Evolutionary conservation across 2,797 vertebrate genomes (phyloP), one percentile per base, ranked within the genome.

Genomic region (Cossypha dichroa): DNA sequence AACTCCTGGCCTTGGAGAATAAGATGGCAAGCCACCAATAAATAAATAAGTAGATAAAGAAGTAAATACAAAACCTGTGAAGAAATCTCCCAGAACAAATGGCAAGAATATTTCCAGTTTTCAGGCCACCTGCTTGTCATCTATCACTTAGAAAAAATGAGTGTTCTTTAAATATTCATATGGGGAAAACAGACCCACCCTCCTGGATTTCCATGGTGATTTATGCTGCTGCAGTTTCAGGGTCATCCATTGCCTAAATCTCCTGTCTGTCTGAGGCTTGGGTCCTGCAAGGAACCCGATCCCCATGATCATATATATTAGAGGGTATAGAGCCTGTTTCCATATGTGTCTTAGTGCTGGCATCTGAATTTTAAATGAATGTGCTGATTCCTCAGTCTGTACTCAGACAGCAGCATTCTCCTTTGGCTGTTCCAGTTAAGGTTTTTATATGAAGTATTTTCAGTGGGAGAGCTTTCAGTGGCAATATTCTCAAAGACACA

Each of bases 31-130:
- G 34, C 40, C 73, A 96, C 86, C 93, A 96, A 93, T 89, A 94
- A 95, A 96, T 92, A 96, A 96, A 94, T 94, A 97, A 93, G 87
- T 93, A 96, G 94, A 95, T 96, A 96, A 93, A 95, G 90, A 80
- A 96, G 69, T 81, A 95, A 94, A 96, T 88, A 79, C 84, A 88
- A 94, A 96, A 93, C 83, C 94, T 96, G 76, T 76, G 79, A 90
- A 91, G 94, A 96, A 94, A 94, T 76, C 55, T 94, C 76, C 79
- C 87, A 73, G 93, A 95, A 95, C 82, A 93, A 96, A 96, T 84
- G 94, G 85, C 73, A 90, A 74, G 80, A 88, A 66, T 96, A 84
- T 75, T 96, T 94, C 79, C 82, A 93, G 69, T 90, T 96, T 94
- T 94, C 55, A 91, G 83, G 89, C 94, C 96, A 96, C 93, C 96